Conservation (phyloP, 2,113 vertebrate species). For the Dolichotis patagonum region DNA sequence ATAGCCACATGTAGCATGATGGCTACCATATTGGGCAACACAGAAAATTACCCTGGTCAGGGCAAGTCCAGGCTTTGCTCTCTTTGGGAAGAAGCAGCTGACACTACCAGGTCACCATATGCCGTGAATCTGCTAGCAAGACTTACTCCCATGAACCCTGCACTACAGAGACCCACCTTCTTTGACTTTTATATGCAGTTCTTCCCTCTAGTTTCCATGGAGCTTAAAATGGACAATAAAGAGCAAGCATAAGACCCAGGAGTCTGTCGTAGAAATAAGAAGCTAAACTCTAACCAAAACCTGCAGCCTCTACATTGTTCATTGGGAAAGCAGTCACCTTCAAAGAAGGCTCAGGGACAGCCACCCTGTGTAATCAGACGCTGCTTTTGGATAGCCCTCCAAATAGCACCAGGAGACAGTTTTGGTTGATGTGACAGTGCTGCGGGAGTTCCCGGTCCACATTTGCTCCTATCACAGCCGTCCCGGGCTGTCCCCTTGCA, state of each 20-base stretch:
- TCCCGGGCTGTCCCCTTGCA: not conserved
- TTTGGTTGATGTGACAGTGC: rapidly evolving
- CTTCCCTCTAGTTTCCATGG: not conserved
- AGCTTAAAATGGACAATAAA: not conserved
- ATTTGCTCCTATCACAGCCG: not conserved
- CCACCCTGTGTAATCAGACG: rapidly evolving
- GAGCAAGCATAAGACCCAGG: rapidly evolving
- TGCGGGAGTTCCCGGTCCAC: not conserved
- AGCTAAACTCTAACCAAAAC: not conserved
- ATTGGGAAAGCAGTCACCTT: not conserved
- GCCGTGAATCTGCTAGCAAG: rapidly evolving
- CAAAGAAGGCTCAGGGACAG: rapidly evolving
- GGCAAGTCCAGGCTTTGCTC: too few relatives aligned
- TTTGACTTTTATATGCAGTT: rapidly evolving
- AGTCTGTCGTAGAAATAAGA: not conserved
- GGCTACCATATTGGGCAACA: not conserved
- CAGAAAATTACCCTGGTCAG: not conserved
- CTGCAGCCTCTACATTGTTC: not conserved
- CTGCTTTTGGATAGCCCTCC: not conserved
- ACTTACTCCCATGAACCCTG: rapidly evolving
- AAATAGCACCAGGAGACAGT: not conserved
- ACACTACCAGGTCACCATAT: rapidly evolving
- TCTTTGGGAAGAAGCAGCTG: not conserved
- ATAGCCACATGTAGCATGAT: rapidly evolving
- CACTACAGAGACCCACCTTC: rapidly evolving